Evolutionary conservation across 2,113 vertebrate genomes (phyloP), one percentile per base, ranked within the genome.

Genomic region (Alligator mississippiensis): DNA sequence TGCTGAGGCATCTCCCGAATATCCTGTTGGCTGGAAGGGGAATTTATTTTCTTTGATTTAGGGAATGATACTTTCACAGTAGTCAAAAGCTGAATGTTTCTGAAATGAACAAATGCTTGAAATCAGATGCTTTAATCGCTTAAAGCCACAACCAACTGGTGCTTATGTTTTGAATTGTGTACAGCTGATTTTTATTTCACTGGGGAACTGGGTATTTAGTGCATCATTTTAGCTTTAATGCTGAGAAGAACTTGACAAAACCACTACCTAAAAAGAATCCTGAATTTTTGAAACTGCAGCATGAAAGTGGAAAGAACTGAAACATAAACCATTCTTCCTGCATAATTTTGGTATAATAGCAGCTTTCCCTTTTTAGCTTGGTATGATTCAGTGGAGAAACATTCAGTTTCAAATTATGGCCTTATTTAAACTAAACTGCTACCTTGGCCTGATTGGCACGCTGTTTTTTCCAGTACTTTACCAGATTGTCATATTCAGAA

Each of bases 351-450:
- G 87, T 78, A 77, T 92, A 94, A 96, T 93, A 76, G 38, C 93
- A 89, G 95, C 90, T 95, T 96, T 97, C 97, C 95, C 89, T 94
- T 97, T 97, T 97, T 95, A 97, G 95, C 93, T 90, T 2, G 0
- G 96, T 85, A 22, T 98, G 98, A 98, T 97, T 98, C 98, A 98
- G 66, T 95, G 84, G 47, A 96, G 91, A 98, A 97, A 97, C 95
- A 98, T 97, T 97, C 94, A 94, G 5, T 96, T 98, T 95, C 95
- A 96, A 96, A 97, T 98, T 97, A 97, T 96, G 95, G 98, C 97
- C 97, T 98, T 97, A 93, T 94, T 96, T 97, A 97, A 97, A 97
- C 93, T 80, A 97, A 97, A 94, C 60, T 15, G 84, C 94, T 90
- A 61, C 61, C 22, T 92, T 89, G 34, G 3, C 3, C 75, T 94